Percentiles rank a stretch among this genome's conserved stretches.
Evolutionary conservation across 2,888 invertebrate species (phyloP).

Genomic region (Philaethria dido): DNA sequence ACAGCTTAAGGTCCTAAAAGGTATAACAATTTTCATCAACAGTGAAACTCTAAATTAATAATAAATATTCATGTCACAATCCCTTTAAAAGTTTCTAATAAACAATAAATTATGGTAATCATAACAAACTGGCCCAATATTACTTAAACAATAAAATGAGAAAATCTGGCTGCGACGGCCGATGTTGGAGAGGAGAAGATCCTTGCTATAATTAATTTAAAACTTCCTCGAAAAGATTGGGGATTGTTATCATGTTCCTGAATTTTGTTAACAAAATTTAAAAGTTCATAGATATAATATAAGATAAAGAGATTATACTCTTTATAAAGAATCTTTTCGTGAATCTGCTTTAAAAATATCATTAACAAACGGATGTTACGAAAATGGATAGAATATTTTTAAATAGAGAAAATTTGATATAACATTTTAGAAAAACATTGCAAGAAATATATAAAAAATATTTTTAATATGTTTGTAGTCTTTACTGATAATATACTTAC

Average conservation of each 20-base stretch:
- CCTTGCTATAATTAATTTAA: slow-evolving; percentile 23
- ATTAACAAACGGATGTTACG: not conserved
- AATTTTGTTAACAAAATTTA: slow-evolving; percentile 19
- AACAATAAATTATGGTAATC: slow-evolving; percentile 24
- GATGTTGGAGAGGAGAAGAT: slow-evolving; percentile 1
- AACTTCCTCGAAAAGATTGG: slow-evolving; percentile 22
- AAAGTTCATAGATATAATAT: not conserved
- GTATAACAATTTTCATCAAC: slow-evolving; percentile 15
- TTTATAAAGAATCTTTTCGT: not conserved
- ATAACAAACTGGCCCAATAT: slow-evolving; percentile 23
- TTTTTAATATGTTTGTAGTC: not conserved
- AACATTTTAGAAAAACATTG: not conserved
- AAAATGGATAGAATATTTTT: not conserved
- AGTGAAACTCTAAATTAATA: slow-evolving; percentile 17
- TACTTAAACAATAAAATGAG: slow-evolving; percentile 21
- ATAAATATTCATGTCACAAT: slow-evolving; percentile 23
- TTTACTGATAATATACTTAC: not conserved
- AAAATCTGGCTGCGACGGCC: slow-evolving; percentile 26
- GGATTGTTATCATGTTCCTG: slow-evolving; percentile 16
- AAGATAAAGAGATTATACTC: slow-evolving; percentile 3
- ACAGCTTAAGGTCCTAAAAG: slow-evolving; percentile 15
- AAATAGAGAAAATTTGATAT: not conserved
- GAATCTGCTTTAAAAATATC: not conserved
- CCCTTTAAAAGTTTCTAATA: slow-evolving; percentile 20
- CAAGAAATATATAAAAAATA: no score